Percentiles rank a stretch among this genome's conserved stretches.
Conservation (phyloP, 1,140 invertebrate species). For the Latrodectus geometricus region DNA sequence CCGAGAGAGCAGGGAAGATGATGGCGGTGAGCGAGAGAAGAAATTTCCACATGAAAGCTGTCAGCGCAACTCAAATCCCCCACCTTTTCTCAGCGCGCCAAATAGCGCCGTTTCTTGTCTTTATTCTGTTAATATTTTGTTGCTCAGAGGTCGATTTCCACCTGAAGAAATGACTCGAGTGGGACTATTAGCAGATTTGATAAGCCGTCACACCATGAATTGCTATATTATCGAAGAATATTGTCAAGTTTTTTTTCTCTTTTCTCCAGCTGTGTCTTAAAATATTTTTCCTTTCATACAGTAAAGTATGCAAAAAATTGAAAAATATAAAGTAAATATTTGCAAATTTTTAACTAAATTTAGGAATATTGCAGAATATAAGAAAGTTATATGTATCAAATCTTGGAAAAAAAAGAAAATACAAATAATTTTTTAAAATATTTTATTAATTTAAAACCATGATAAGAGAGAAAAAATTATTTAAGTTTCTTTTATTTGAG, state of each 20-base stretch:
- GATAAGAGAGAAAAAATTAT: no score
- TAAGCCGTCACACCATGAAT: neutral
- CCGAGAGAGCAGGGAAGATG: neutral
- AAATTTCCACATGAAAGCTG: slow-evolving; percentile 34
- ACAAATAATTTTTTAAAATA: no score
- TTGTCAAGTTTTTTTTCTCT: neutral
- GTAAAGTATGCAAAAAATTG: no score
- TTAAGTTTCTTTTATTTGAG: no score
- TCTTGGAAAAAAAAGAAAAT: no score
- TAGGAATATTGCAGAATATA: no score
- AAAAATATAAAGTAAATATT: no score
- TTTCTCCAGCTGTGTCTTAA: neutral
- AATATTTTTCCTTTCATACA: neutral
- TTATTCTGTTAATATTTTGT: slow-evolving; percentile 24
- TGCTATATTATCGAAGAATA: neutral
- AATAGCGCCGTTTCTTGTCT: slow-evolving; percentile 13
- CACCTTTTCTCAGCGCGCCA: neutral
- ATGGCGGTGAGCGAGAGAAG: neutral
- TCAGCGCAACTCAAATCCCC: neutral
- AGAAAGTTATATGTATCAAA: no score
- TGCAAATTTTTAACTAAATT: no score
- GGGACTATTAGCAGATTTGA: neutral
- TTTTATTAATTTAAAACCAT: no score
- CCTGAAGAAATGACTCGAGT: neutral
- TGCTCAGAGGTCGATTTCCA: neutral